These are phyloP conservation scores for Lepas anatifera DNA, from an alignment of 2,888 invertebrate genomes.

Conservation along the genomic window DNA sequence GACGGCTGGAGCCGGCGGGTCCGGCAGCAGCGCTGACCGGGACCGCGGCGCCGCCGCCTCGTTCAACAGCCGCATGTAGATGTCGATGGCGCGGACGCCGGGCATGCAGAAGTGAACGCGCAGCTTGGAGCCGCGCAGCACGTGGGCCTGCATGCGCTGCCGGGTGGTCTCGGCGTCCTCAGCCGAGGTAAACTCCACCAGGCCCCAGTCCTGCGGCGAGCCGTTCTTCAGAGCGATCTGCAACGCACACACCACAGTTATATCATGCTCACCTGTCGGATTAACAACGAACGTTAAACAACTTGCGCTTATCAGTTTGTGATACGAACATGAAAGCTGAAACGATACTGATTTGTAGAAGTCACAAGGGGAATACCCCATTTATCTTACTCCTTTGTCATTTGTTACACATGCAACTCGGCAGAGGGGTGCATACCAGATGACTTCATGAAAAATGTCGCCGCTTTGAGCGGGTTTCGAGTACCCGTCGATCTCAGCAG, in stretches of 20 bases:
- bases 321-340: too few species aligned
- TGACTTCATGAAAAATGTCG: too few species aligned
- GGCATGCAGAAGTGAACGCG: slow-evolving; percentile 41
- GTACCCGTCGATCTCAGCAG: too few species aligned
- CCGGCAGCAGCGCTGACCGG: slow-evolving; percentile 34
- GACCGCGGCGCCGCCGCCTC: slow-evolving; percentile 29
- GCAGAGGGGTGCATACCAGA: too few species aligned
- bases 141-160: slow-evolving; percentile 32
- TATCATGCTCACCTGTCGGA: too few species aligned
- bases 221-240: slow-evolving; percentile 41
- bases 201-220: slow-evolving; percentile 41
- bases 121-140: slow-evolving; percentile 35
- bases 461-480: too few species aligned
- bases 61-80: slow-evolving; percentile 39
- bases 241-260: slow-evolving; percentile 11
- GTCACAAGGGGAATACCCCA: too few species aligned
- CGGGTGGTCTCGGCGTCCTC: slow-evolving; percentile 37
- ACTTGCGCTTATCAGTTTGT: too few species aligned
- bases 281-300: too few species aligned
- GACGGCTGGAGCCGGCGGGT: slow-evolving; percentile 36
- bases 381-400: too few species aligned
- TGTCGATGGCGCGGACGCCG: slow-evolving; percentile 40
- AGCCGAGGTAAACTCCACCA: slow-evolving; percentile 38
- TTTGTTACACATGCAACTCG: too few species aligned
- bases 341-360: too few species aligned